Evolutionary conservation across 2,888 invertebrate genomes (phyloP).

Genomic region (Dermolepida albohirtum): DNA sequence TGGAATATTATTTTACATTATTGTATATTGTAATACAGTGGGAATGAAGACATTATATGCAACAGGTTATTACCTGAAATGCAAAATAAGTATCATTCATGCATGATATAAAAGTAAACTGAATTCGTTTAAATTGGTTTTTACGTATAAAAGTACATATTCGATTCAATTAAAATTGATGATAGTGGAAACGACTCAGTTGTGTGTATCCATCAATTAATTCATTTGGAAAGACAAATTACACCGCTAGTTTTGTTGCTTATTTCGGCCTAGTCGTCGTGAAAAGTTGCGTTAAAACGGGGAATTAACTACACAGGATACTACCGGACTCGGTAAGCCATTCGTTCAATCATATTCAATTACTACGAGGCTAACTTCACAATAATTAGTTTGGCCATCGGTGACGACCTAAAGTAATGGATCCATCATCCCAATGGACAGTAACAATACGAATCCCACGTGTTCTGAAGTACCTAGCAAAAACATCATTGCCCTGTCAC

Average conservation of each 20-base stretch:
- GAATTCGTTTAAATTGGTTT: constrained; percentile 11
- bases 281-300: constrained; percentile 42
- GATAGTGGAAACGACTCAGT: constrained; percentile 31
- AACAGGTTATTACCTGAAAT: too few species aligned
- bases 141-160: constrained; percentile 10
- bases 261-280: constrained; percentile 27
- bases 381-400: constrained; percentile 63
- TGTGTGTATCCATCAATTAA: constrained; percentile 44
- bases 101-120: background rate
- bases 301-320: constrained; percentile 37
- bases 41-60: too few species aligned
- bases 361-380: constrained; percentile 61
- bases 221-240: constrained; percentile 44
- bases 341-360: constrained; percentile 65
- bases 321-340: constrained; percentile 47
- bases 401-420: constrained; percentile 67
- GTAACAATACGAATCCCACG: constrained; percentile 53
- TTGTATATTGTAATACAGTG: too few species aligned
- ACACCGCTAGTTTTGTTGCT: constrained; percentile 40
- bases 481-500: constrained; percentile 43
- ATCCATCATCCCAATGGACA: constrained; percentile 67
- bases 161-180: constrained; percentile 42
- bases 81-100: too few species aligned
- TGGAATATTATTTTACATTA: too few species aligned
- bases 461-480: constrained; percentile 33